Base-by-base conservation (phyloP, 35 echinoderm and acorn worm genomes). In the Apostichopus californicus region DNA sequence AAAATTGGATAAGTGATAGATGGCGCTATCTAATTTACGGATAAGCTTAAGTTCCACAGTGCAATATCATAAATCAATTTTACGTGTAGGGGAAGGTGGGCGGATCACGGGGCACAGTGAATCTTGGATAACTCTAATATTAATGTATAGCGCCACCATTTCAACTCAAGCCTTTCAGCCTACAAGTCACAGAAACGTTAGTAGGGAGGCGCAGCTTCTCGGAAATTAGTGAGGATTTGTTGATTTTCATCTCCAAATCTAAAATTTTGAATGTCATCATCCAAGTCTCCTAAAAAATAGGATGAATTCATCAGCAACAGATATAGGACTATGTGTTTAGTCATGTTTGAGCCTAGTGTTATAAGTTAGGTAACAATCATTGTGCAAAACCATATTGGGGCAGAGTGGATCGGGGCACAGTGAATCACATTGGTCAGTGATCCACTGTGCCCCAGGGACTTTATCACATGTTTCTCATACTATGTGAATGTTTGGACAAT, bases 331-430 rank as follows among this genome's bases (percentile, higher is more conserved):
- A n/a, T 54, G 46, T 4, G 11, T 54, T 80, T 2, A 21, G 78
- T 21, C 78, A 80, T 53, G 46, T 53, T 80, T 80, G 11, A 3
- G 78, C 78, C 3, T 80, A 80, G 78, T 80, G 78, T 18, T 4
- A 80, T 53, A 80, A 80, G 20, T 53, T 80, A 15, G 78, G 22
- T 21, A 53, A 21, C 22, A 80, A 80, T 80, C 22, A 80, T 23
- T 80, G 78, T 80, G 78, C 78, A 80, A 80, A 80, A 80, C 10
- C 78, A 10, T 80, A 21, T 14, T 80, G 78, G 78, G 21, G 46
- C 78, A 80, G 11, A 80, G 78, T 80, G 78, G 78, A 80, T 80
- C 78, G 77, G 77, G n/a, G 20, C 77, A 79, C 77, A 79, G 77
- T 20, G 77, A n/a, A 20, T 79, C n/a, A 80, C 78, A 9, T 15